These are phyloP conservation scores for Rhinopomastus cyanomelas DNA, from an alignment of 2,113 vertebrate species.

Conservation along the genomic window DNA sequence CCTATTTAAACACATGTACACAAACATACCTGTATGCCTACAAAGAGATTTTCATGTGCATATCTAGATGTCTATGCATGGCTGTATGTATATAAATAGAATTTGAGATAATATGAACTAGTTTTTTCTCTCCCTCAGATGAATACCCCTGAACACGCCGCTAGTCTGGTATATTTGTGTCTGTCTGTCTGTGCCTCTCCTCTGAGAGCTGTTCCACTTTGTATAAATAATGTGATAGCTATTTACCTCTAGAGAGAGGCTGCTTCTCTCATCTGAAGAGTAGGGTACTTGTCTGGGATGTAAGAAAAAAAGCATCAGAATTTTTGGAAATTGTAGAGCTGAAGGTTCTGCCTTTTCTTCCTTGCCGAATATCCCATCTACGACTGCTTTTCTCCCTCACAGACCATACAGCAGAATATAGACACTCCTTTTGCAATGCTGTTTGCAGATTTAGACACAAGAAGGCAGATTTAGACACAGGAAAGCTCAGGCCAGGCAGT, in stretches of 20 bases:
- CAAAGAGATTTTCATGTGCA: not conserved
- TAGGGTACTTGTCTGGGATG: not conserved
- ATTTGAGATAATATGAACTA: not conserved
- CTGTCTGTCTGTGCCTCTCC: not conserved
- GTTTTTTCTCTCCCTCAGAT: not conserved
- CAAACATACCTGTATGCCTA: no score
- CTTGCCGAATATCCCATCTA: not conserved
- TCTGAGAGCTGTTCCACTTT: constrained; percentile 45
- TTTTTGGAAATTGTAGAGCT: not conserved
- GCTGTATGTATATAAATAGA: not conserved
- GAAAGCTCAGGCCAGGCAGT: not conserved
- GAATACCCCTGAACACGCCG: not conserved
- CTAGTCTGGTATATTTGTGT: not conserved
- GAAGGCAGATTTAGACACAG: not conserved
- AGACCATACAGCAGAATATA: not conserved
- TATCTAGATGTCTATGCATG: not conserved
- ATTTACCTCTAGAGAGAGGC: not conserved
- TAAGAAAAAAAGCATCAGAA: not conserved
- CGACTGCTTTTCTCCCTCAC: not conserved
- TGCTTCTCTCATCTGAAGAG: not conserved
- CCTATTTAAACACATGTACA: not conserved
- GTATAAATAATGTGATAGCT: not conserved
- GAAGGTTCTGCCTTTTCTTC: not conserved
- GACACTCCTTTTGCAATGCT: not conserved
- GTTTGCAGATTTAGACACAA: not conserved